phyloP scores from a whole-genome alignment of 2,113 vertebrate genomes.

The Callithrix jacchus region DNA sequence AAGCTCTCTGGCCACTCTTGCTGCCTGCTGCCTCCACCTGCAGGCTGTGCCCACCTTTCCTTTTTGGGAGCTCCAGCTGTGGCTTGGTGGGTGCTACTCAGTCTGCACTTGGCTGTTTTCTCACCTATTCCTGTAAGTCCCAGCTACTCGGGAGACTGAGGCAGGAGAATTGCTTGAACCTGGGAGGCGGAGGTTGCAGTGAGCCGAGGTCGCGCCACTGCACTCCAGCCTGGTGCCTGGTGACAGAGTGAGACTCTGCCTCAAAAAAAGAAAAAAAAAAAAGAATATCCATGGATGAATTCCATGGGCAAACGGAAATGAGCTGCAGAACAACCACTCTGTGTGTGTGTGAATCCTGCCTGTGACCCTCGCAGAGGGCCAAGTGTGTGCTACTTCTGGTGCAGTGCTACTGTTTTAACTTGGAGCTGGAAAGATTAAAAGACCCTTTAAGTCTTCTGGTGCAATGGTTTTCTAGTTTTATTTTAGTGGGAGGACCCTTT shows the following conservation, averaged over 20 bases:
- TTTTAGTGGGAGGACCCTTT: neutral
- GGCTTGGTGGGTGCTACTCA: fast-evolving
- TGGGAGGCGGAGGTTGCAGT: too few relatives aligned
- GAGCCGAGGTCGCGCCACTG: too few relatives aligned
- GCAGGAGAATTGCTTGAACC: too few relatives aligned
- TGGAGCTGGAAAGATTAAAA: neutral
- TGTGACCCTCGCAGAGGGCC: neutral
- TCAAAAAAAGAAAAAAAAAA: too few relatives aligned
- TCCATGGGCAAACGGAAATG: neutral
- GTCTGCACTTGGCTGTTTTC: neutral
- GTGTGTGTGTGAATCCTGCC: neutral
- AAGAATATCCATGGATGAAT: neutral
- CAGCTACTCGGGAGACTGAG: too few relatives aligned
- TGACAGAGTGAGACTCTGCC: too few relatives aligned
- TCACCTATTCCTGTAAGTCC: neutral
- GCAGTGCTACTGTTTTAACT: neutral
- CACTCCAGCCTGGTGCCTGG: too few relatives aligned
- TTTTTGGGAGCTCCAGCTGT: neutral
- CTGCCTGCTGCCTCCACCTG: neutral
- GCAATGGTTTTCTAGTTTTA: neutral
- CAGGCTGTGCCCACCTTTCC: fast-evolving
- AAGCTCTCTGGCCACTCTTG: neutral
- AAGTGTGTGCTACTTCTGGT: neutral
- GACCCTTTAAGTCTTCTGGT: neutral
- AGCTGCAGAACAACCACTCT: neutral